These are phyloP conservation scores for Cremastinae sp. DNA, from an alignment of 2,888 invertebrate genomes.

Conservation along the genomic window DNA sequence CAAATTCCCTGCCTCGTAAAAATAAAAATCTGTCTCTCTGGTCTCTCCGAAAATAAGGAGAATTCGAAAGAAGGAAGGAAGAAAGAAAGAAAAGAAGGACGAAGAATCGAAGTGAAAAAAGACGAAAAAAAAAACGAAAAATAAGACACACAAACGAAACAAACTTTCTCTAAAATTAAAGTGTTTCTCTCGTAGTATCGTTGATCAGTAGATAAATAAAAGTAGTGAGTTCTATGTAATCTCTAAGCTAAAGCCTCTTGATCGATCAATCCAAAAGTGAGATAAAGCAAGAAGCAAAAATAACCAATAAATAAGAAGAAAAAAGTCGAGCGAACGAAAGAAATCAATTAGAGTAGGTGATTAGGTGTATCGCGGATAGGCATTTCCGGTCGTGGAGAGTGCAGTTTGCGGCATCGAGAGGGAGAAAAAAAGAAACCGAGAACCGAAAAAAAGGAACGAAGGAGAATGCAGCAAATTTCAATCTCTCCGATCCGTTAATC, in stretches of 20 bases:
- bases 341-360: slow-evolving; percentile 73
- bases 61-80: too few species aligned
- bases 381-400: slow-evolving; percentile 64
- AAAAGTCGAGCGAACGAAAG: slow-evolving; percentile 23
- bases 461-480: slow-evolving; percentile 38
- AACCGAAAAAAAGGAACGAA: background rate
- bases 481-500: slow-evolving; percentile 52
- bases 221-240: slow-evolving; percentile 77
- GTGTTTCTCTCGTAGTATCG: slow-evolving; percentile 77
- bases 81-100: too few species aligned
- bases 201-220: slow-evolving; percentile 74
- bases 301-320: slow-evolving; percentile 30
- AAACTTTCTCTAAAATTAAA: slow-evolving; percentile 70
- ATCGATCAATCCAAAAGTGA: slow-evolving; percentile 67
- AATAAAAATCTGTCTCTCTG: slow-evolving; percentile 33
- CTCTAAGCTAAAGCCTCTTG: slow-evolving; percentile 75
- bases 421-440: background rate
- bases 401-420: slow-evolving; percentile 31
- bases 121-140: too few species aligned
- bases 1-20: slow-evolving; percentile 18
- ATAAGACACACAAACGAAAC: slow-evolving; percentile 17
- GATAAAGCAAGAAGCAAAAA: slow-evolving; percentile 40
- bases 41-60: slow-evolving; percentile 41
- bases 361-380: slow-evolving; percentile 72
- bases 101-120: too few species aligned